A percentile compares a stretch with the other conserved stretches of the same genome.
Conservation (phyloP, 2,797 vertebrate genomes). For the Falco rusticolus region DNA sequence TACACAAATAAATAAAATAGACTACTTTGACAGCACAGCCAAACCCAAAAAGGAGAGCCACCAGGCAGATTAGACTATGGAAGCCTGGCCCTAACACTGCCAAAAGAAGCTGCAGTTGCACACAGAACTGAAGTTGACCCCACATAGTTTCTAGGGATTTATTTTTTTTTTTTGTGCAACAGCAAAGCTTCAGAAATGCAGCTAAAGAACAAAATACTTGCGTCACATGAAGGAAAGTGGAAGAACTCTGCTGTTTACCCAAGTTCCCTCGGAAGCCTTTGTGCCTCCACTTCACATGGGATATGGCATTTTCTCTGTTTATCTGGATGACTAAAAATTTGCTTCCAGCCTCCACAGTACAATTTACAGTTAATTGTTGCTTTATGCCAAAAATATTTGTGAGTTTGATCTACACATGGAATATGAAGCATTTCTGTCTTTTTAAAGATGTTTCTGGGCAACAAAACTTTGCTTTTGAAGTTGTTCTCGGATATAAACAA, state of each 20-base stretch:
- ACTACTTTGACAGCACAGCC: background rate
- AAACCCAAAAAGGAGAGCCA: background rate
- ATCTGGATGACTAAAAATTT: background rate
- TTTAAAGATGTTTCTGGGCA: background rate
- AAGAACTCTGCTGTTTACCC: background rate
- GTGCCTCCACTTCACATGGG: background rate
- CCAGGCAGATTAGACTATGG: background rate
- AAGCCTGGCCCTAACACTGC: fast-evolving
- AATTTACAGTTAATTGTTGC: background rate
- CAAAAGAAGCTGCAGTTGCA: background rate
- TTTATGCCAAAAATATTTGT: background rate
- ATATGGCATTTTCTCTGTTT: background rate
- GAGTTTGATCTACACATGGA: background rate
- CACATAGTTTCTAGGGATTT: background rate
- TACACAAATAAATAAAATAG: background rate
- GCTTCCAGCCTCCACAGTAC: background rate
- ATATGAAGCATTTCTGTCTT: background rate
- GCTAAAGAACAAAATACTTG: background rate
- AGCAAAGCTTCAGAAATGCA: slow-evolving; percentile 7
- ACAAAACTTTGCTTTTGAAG: background rate
- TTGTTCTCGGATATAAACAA: background rate
- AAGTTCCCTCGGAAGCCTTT: background rate
- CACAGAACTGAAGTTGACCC: slow-evolving; percentile 48
- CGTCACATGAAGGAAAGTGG: background rate
- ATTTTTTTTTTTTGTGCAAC: background rate